Conservation (phyloP, 1,140 invertebrate species). For the Lerema accius region DNA sequence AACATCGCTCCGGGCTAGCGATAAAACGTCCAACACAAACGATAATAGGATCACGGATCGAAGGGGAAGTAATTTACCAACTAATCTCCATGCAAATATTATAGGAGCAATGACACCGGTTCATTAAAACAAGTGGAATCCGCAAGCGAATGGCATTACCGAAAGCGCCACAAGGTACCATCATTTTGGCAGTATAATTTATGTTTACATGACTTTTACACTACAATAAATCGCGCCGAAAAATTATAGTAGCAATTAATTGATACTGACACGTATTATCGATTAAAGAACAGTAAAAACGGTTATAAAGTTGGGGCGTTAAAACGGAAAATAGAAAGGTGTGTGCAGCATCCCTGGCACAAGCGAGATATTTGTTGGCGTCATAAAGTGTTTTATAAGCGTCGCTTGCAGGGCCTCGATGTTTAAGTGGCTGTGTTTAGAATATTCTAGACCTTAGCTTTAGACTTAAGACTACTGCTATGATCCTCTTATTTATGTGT, state of each 20-base stretch:
- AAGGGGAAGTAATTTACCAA: conserved; percentile 61
- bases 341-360: conserved; percentile 40
- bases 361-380: conserved; percentile 57
- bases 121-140: conserved; percentile 47
- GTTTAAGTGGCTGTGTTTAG: conserved; percentile 47
- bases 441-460: neutral
- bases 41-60: conserved; percentile 39
- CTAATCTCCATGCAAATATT: conserved; percentile 69
- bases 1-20: conserved; percentile 29
- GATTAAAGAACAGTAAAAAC: conserved; percentile 46
- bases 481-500: conserved; percentile 46
- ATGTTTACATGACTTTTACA: conserved; percentile 44
- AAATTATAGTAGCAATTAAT: conserved; percentile 35
- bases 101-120: conserved; percentile 52
- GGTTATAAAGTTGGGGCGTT: conserved; percentile 36
- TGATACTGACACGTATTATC: conserved; percentile 42
- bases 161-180: conserved; percentile 24
- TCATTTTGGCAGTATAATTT: conserved; percentile 39
- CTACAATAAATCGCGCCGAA: conserved; percentile 31
- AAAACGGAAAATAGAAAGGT: conserved; percentile 46
- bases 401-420: conserved; percentile 42
- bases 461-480: conserved; percentile 9
- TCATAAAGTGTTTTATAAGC: conserved; percentile 62
- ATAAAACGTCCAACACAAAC: conserved; percentile 38
- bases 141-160: conserved; percentile 10